Conservation (phyloP, 2,113 vertebrate species). For the Piaya cayana region DNA sequence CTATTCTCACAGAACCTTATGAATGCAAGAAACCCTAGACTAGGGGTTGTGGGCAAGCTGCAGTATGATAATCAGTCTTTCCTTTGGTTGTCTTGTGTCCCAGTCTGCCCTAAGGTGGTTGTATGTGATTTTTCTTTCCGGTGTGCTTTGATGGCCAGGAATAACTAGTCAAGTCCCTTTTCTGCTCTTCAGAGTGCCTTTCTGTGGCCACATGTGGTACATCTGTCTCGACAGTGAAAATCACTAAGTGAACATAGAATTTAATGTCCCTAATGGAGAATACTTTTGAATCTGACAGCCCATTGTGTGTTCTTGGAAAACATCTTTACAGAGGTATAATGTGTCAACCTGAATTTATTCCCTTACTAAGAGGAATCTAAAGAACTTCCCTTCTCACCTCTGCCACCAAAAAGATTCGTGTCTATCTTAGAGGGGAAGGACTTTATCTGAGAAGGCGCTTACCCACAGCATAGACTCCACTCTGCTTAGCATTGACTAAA, state of each 20-base stretch:
- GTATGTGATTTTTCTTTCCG: not conserved
- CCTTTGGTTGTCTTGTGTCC: not conserved
- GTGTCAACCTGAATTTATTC: not conserved
- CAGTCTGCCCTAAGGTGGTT: not conserved
- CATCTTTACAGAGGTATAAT: not conserved
- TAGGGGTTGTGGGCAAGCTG: not conserved
- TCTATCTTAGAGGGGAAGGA: not conserved
- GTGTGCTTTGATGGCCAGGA: not conserved
- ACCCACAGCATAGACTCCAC: not conserved
- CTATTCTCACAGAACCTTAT: not conserved
- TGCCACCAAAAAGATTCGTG: not conserved
- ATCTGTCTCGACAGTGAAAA: not conserved
- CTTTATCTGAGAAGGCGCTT: not conserved
- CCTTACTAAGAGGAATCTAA: not conserved
- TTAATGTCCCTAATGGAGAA: not conserved
- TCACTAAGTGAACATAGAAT: not conserved
- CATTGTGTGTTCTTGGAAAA: accelerated
- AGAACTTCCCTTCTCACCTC: not conserved
- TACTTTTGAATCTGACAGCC: not conserved
- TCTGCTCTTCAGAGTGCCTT: not conserved
- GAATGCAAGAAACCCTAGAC: not conserved
- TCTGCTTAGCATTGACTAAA: not conserved
- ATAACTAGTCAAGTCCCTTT: not conserved
- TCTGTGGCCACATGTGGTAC: not conserved
- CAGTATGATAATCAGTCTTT: not conserved